A percentile compares a stretch with the other conserved stretches of the same genome.
Conservation (phyloP, 2,797 vertebrate genomes). For the Sebastiscus tertius region DNA sequence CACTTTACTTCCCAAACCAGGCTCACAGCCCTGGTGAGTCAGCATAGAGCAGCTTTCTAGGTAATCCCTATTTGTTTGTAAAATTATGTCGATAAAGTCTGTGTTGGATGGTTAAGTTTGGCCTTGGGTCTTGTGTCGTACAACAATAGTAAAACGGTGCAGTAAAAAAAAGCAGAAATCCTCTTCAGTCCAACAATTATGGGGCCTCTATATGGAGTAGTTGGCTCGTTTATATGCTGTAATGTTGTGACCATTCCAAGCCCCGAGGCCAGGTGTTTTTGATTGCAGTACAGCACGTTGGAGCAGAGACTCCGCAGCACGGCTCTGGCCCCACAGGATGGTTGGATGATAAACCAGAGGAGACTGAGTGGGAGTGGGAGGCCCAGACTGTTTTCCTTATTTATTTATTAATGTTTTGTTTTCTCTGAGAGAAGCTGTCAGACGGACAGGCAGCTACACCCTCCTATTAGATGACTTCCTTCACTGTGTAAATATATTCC, state of each 20-base stretch:
- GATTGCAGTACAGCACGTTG: constrained; percentile 75
- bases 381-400: constrained; percentile 69
- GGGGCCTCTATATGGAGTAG: constrained; percentile 80
- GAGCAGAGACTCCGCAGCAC: constrained; percentile 62
- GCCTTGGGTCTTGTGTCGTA: constrained; percentile 64
- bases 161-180: constrained; percentile 69
- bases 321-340: constrained; percentile 67
- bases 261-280: constrained; percentile 81
- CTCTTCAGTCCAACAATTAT: constrained; percentile 81
- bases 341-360: constrained; percentile 64
- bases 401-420: constrained; percentile 80
- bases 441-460: constrained; percentile 67
- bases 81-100: constrained; percentile 63
- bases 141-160: constrained; percentile 73
- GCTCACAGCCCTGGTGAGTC: constrained; percentile 23
- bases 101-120: constrained; percentile 53
- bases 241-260: constrained; percentile 81
- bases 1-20: constrained; percentile 23
- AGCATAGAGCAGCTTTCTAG: constrained; percentile 28
- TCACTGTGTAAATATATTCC: constrained; percentile 64
- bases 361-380: constrained; percentile 67
- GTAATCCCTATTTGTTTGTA: constrained; percentile 61
- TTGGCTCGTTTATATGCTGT: constrained; percentile 81
- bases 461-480: constrained; percentile 72
- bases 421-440: constrained; percentile 65